These are phyloP conservation scores for Furcula furcula DNA, from an alignment of 2,888 invertebrate genomes.

Conservation along the genomic window DNA sequence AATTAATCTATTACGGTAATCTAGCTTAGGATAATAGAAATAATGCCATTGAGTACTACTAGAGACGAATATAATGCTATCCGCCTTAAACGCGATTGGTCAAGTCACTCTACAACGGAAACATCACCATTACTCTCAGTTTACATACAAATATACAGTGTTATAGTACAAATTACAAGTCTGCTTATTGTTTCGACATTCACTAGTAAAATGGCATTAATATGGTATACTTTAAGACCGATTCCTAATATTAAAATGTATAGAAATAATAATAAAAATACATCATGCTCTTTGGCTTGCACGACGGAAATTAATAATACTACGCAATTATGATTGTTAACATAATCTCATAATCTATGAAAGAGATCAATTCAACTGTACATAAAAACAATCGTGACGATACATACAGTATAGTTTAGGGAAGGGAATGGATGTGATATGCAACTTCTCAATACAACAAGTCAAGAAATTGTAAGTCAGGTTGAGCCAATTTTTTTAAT, in stretches of 20 bases:
- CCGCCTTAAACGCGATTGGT: slow-evolving; percentile 75
- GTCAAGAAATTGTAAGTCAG: slow-evolving; percentile 32
- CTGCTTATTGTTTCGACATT: slow-evolving; percentile 69
- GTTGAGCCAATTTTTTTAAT: slow-evolving; percentile 54
- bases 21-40: slow-evolving; percentile 80
- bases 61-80: slow-evolving; percentile 50
- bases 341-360: slow-evolving; percentile 64
- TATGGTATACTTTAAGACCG: slow-evolving; percentile 72
- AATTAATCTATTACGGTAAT: slow-evolving; percentile 83
- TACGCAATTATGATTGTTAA: slow-evolving; percentile 53
- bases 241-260: slow-evolving; percentile 69
- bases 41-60: slow-evolving; percentile 79
- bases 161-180: slow-evolving; percentile 74
- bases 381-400: slow-evolving; percentile 40
- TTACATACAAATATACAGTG: slow-evolving; percentile 79
- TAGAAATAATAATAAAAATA: slow-evolving; percentile 77
- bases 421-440: slow-evolving; percentile 59
- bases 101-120: slow-evolving; percentile 73
- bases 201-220: slow-evolving; percentile 79
- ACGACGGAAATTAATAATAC: slow-evolving; percentile 72
- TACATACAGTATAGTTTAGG: slow-evolving; percentile 1
- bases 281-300: slow-evolving; percentile 82
- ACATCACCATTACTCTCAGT: slow-evolving; percentile 64
- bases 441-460: slow-evolving; percentile 54
- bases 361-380: slow-evolving; percentile 72